These are phyloP conservation scores for Alethe diademata DNA, from an alignment of 2,113 vertebrate species.

Conservation along the genomic window DNA sequence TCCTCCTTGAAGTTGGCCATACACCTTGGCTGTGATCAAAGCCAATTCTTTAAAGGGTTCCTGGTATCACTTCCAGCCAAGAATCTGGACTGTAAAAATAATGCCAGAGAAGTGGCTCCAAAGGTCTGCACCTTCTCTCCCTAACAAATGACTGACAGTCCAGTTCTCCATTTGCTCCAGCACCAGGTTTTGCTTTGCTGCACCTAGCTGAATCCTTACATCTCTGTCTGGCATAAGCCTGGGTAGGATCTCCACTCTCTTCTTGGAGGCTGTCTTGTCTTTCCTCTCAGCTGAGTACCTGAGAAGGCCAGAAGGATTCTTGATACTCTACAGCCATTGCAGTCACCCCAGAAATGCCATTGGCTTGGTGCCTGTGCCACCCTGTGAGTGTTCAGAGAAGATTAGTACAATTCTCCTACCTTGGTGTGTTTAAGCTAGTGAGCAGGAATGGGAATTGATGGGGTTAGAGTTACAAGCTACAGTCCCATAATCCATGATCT, in stretches of 20 bases:
- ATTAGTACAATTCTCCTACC: constrained; percentile 36
- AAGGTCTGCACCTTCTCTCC: neutral
- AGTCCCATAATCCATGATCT: constrained; percentile 27
- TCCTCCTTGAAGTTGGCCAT: neutral
- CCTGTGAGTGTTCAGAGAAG: neutral
- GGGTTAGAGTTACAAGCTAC: constrained; percentile 8
- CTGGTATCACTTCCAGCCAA: neutral
- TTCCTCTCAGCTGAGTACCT: neutral
- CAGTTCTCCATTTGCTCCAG: neutral
- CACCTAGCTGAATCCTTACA: neutral
- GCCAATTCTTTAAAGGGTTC: neutral
- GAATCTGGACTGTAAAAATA: neutral
- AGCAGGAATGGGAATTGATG: constrained; percentile 28
- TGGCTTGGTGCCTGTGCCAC: constrained; percentile 7
- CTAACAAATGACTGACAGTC: neutral
- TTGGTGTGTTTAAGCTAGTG: constrained; percentile 12
- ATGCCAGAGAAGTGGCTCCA: neutral
- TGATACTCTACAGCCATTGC: neutral
- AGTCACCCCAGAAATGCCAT: neutral
- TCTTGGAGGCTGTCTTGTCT: neutral
- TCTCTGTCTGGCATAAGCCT: neutral
- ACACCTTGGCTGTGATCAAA: neutral
- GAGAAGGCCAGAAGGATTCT: neutral
- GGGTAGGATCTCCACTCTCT: neutral
- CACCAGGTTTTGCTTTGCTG: neutral